These are phyloP conservation scores for Atta texana DNA, from an alignment of 1,140 invertebrate species.

Conservation along the genomic window DNA sequence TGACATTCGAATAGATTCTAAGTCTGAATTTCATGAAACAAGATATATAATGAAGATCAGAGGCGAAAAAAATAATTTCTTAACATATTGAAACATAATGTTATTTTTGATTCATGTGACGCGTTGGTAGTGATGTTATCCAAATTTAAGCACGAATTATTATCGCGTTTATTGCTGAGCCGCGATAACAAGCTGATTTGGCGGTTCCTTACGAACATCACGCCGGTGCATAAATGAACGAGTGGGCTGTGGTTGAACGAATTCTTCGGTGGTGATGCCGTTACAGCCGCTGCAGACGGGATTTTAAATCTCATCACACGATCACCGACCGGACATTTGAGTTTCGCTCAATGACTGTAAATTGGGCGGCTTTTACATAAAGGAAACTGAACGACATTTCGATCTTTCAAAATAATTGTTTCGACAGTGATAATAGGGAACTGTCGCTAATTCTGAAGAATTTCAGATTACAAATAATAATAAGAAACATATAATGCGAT, in stretches of 20 bases:
- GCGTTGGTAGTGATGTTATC: neutral
- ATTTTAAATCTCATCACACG: conserved; percentile 63
- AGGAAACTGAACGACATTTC: neutral
- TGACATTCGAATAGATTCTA: neutral
- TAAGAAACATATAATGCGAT: neutral
- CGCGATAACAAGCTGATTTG: conserved; percentile 64
- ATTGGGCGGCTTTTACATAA: neutral
- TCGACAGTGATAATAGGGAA: neutral
- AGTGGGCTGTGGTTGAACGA: conserved; percentile 66
- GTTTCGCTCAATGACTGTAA: conserved; percentile 31
- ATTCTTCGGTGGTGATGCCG: conserved; percentile 69
- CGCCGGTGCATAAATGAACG: conserved; percentile 62
- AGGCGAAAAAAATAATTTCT: neutral
- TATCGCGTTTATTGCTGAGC: conserved; percentile 50
- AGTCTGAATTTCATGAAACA: neutral
- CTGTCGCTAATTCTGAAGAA: neutral
- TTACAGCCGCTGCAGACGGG: conserved; percentile 27
- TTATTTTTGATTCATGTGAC: neutral
- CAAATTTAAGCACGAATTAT: conserved; percentile 29
- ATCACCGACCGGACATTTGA: conserved; percentile 40
- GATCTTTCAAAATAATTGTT: neutral
- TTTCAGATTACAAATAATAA: neutral
- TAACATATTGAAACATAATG: neutral
- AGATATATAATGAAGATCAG: neutral
- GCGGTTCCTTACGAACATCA: conserved; percentile 35